Conservation (phyloP, 2,113 vertebrate species). For the Callorhinus ursinus region DNA sequence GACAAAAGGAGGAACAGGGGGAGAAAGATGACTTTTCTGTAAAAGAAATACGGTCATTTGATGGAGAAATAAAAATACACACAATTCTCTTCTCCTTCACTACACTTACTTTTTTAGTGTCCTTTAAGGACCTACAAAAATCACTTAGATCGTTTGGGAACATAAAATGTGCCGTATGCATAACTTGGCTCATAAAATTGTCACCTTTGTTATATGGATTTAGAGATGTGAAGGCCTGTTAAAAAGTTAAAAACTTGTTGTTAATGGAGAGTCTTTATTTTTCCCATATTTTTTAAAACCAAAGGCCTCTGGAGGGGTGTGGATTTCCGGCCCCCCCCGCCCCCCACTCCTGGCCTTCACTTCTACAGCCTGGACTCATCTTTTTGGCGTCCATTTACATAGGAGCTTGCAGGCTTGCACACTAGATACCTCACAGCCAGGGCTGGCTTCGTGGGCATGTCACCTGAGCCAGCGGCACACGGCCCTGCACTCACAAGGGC, state of each 20-base stretch:
- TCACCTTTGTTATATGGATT: constrained; percentile 76
- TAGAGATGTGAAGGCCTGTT: constrained; percentile 58
- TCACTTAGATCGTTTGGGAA: constrained; percentile 69
- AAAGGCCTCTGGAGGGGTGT: constrained; percentile 40
- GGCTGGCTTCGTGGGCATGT: fast-evolving
- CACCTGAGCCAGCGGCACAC: neutral
- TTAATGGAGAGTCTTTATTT: constrained; percentile 51
- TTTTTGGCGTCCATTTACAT: neutral
- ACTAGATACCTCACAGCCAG: neutral
- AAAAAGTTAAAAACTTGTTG: constrained; percentile 42
- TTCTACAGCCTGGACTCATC: neutral
- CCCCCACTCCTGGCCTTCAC: neutral
- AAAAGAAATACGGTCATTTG: constrained; percentile 18
- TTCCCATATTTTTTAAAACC: constrained; percentile 47
- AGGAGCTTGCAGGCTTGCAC: neutral
- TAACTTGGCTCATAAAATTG: constrained; percentile 79
- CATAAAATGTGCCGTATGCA: constrained; percentile 73
- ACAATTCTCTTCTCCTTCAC: neutral
- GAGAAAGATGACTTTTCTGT: neutral
- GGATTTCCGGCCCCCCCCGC: neutral
- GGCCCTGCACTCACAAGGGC: neutral
- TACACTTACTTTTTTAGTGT: constrained; percentile 65
- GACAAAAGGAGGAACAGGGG: neutral
- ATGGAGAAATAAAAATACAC: constrained; percentile 33
- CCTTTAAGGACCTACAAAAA: constrained; percentile 76